Evolutionary conservation across 2,888 invertebrate species (phyloP), one percentile per base, ranked within the genome.

Genomic region (Synergus gifuensis): DNA sequence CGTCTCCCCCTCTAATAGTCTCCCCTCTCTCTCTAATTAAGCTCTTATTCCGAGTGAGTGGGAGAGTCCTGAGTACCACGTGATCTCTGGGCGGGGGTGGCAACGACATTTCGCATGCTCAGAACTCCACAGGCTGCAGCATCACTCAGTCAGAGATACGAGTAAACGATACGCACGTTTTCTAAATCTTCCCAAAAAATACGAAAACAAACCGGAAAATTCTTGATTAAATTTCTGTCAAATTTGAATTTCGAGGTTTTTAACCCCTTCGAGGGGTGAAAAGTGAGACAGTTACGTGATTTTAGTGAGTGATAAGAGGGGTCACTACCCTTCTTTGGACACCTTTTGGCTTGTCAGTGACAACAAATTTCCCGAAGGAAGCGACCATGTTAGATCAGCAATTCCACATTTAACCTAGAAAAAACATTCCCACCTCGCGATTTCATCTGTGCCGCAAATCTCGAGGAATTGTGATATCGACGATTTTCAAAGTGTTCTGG

Each of bases 101-200:
- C 86, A 87, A 87, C 90, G 89, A 90, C 91, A 91, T 89, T 91
- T 91, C 91, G 91, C 91, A 91, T 91, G 91, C 91, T 89, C 91
- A 90, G 91, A 90, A 88, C 91, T 89, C 90, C 84, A 89, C 91
- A 88, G 90, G 89, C 90, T 88, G 88, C 89, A 88, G 87, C 84
- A 86, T 86, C 84, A 79, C 82, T 79, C 78, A 82, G 79, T 80
- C 42, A 54, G 58, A 28, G 79, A 84, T 79, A 81, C 78, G 81
- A 79, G 76, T 63, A 73, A 22, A 78, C 78, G 80, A 78, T 78
- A 73, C 79, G 78, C 79, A 76, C 77, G 79, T 82, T 63, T 64
- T 76, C 12, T 58, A 8, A 49, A 40, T 36, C 44, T 36, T 18
- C 40, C n/a, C 8, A 42, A 36, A 44, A 44, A 78, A 22, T 12